Evolutionary conservation across 2,888 invertebrate genomes (phyloP).

Genomic region (Conomelus anceps): DNA sequence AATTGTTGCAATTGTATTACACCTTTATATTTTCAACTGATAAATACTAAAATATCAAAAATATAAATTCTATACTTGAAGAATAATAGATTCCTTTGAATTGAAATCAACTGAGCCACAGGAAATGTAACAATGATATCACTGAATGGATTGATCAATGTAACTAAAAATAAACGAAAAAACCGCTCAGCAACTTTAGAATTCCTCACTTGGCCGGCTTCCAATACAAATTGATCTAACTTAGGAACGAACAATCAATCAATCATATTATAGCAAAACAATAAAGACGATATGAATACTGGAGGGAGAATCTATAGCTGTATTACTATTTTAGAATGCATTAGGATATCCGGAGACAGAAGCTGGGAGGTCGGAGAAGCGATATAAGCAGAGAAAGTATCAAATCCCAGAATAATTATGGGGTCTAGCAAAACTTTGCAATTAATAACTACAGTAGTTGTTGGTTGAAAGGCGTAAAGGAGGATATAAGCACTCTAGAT

Average conservation of each 20-base stretch:
- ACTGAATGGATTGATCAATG: too few species aligned
- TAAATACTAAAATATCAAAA: too few species aligned
- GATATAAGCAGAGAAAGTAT: not conserved
- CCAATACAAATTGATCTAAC: too few species aligned
- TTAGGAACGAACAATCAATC: too few species aligned
- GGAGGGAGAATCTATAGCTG: not conserved
- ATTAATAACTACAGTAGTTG: not conserved
- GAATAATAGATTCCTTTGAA: too few species aligned
- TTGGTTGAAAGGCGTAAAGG: not conserved
- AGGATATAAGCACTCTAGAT: not conserved
- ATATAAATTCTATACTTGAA: too few species aligned
- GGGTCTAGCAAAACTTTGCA: not conserved
- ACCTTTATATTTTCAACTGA: too few species aligned
- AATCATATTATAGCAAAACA: not conserved
- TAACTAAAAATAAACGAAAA: not conserved
- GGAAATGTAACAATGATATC: not conserved
- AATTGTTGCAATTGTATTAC: too few species aligned
- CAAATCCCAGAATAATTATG: not conserved
- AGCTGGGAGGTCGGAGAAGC: not conserved
- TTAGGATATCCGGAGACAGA: not conserved
- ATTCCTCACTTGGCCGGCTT: too few species aligned
- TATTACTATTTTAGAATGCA: not conserved
- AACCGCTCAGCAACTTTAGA: too few species aligned
- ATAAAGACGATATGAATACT: not conserved
- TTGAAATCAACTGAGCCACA: not conserved